A percentile compares a stretch with the other conserved stretches of the same genome.
Evolutionary conservation across 2,888 invertebrate species (phyloP).

Genomic region (Zaprionus lineosus): DNA sequence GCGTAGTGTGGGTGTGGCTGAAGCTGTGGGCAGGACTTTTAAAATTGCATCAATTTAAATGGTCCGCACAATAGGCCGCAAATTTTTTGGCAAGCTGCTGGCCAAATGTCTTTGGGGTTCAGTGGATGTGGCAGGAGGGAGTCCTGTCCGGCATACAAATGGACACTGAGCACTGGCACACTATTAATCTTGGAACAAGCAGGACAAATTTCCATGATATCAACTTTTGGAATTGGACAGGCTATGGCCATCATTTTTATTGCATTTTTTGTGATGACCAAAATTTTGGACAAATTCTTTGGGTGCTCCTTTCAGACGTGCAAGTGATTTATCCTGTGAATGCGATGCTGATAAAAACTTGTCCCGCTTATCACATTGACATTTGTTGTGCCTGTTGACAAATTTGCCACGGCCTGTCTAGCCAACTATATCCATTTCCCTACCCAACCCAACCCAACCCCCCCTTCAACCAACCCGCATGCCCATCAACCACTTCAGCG

Average conservation of each 20-base stretch:
- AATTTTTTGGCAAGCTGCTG: conserved; percentile 51
- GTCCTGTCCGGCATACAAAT: conserved; percentile 58
- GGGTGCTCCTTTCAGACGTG: conserved; percentile 18
- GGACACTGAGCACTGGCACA: conserved; percentile 35
- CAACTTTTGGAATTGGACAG: conserved; percentile 46
- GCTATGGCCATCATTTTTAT: conserved; percentile 59
- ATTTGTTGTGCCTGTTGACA: conserved; percentile 66
- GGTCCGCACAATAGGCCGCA: conserved; percentile 56
- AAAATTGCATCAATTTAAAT: conserved; percentile 62
- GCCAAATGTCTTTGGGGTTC: not conserved
- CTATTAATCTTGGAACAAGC: conserved; percentile 63
- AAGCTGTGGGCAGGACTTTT: conserved; percentile 43
- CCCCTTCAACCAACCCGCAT: not conserved
- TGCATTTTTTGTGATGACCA: conserved; percentile 45
- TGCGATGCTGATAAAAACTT: conserved; percentile 63
- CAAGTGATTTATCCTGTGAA: conserved; percentile 62
- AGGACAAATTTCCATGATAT: conserved; percentile 45
- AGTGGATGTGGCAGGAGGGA: not conserved
- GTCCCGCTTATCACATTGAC: conserved; percentile 69
- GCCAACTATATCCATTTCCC: too few species aligned
- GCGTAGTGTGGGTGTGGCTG: not conserved
- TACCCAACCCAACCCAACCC: not conserved
- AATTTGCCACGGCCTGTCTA: conserved; percentile 57
- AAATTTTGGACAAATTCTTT: not conserved
- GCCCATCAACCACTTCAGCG: conserved; percentile 1